Evolutionary conservation across 2,888 invertebrate genomes (phyloP).

Genomic region (Caenorhabditis sinica): DNA sequence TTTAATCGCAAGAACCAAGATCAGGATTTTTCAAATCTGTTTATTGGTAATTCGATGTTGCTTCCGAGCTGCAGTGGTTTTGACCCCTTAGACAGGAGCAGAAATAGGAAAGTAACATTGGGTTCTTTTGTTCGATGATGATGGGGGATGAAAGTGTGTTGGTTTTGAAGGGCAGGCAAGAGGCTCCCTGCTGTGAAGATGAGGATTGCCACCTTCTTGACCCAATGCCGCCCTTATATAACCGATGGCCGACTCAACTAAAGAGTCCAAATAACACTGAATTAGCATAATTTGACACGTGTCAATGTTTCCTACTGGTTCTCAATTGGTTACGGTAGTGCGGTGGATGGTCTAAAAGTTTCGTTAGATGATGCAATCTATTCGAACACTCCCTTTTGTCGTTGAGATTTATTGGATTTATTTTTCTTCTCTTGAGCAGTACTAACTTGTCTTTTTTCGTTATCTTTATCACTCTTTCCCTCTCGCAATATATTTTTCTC

Average conservation of each 20-base stretch:
- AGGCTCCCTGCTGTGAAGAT: conserved; percentile 43
- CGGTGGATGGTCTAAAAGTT: too few species aligned
- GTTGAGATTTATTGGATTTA: too few species aligned
- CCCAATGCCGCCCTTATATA: conserved; percentile 3
- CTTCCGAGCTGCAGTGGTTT: too few species aligned
- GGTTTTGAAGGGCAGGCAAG: conserved; percentile 36
- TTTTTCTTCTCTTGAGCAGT: too few species aligned
- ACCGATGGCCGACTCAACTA: neutral
- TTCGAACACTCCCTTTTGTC: neutral
- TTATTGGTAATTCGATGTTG: too few species aligned
- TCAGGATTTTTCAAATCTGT: too few species aligned
- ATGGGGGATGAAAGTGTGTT: conserved; percentile 20
- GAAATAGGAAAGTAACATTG: neutral
- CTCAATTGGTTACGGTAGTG: neutral
- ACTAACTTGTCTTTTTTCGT: too few species aligned
- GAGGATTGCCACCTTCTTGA: conserved; percentile 40
- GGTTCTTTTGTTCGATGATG: conserved; percentile 29
- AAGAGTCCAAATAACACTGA: conserved; percentile 35
- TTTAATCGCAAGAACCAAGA: neutral
- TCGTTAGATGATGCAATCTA: neutral
- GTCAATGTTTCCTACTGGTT: neutral
- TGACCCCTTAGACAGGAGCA: neutral
- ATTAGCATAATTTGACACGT: conserved; percentile 48
- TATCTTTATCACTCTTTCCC: too few species aligned
- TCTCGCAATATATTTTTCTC: too few species aligned